phyloP scores from a whole-genome alignment of 2,797 vertebrate species.

The Pristis pectinata region DNA sequence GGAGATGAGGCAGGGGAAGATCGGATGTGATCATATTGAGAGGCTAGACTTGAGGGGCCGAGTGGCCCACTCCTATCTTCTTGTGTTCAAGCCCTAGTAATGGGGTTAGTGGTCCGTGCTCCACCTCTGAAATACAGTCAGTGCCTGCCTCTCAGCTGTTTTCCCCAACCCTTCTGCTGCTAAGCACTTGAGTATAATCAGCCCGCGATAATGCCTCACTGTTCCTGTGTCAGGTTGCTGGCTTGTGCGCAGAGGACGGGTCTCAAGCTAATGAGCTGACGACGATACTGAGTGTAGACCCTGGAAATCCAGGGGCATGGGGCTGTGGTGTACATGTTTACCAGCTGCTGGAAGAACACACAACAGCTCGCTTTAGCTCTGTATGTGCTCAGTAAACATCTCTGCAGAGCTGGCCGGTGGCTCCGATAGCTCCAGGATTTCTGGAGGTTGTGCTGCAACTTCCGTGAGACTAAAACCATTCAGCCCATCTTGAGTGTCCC shows the following conservation, averaged over 20 bases:
- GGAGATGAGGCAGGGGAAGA: too few species aligned
- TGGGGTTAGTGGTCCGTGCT: too few species aligned
- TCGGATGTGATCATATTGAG: too few species aligned
- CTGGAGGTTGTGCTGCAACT: too few species aligned
- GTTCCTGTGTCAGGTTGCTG: neutral
- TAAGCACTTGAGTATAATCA: neutral
- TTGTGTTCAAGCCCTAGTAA: too few species aligned
- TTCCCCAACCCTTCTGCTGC: neutral
- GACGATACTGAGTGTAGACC: neutral
- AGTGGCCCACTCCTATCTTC: too few species aligned
- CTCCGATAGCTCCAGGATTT: neutral
- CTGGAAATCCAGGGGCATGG: neutral
- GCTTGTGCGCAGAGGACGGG: neutral
- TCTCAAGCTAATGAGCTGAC: neutral
- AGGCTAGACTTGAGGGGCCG: too few species aligned
- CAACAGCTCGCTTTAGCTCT: neutral
- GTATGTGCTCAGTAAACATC: neutral
- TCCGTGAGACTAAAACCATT: too few species aligned
- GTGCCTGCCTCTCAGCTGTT: neutral
- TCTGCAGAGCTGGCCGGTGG: neutral
- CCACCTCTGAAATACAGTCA: neutral
- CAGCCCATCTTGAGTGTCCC: too few species aligned
- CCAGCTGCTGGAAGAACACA: neutral
- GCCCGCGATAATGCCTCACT: neutral
- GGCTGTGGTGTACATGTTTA: neutral